Evolutionary conservation across 1,140 invertebrate genomes (phyloP), one percentile per base, ranked within the genome.

Genomic region (Zaprionus camerounensis): DNA sequence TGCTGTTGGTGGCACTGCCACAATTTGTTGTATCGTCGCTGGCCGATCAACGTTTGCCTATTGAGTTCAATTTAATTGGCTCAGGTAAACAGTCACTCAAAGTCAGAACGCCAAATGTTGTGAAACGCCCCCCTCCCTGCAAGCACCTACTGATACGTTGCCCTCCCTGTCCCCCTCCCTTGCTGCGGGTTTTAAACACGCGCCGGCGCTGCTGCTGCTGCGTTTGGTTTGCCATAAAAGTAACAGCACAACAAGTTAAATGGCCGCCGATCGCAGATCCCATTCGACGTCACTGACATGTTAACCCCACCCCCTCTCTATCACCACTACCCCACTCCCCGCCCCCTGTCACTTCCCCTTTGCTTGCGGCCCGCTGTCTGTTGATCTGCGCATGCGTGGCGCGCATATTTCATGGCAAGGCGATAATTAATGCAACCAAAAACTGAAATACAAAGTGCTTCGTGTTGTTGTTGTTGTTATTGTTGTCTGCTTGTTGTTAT

Each of bases 401-500:
- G 79, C 85, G 82, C 86, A 90, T 90, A 90, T 90, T 90, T 90
- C 85, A 90, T 90, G 85, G 85, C 85, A 80, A 85, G 85, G 85
- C 86, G 85, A 90, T 90, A 90, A 90, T 90, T 90, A 90, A 90
- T 90, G 85, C 85, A 90, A 61, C 85, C 86, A 85, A 90, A 85
- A 90, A 90, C 62, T 64, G 76, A 86, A 86, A 87, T 72, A 86
- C 82, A 86, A 86, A 86, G 76, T 86, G 82, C 63, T 76, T 76
- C 69, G 68, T 74, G 71, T 70, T 70, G 20, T 20, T 20, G 20
- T 20, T 20, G 20, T 49, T 63, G 44, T 22, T 20, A 20, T 55
- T 63, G 44, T 24, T 78, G 59, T 51, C 41, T 11, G 41, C 41
- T 46, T 46, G 41, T 46, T 46, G 41, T 46, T 46, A 20, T 46